These are phyloP conservation scores for Notiomystis cincta DNA, from an alignment of 2,113 vertebrate species.

Conservation along the genomic window DNA sequence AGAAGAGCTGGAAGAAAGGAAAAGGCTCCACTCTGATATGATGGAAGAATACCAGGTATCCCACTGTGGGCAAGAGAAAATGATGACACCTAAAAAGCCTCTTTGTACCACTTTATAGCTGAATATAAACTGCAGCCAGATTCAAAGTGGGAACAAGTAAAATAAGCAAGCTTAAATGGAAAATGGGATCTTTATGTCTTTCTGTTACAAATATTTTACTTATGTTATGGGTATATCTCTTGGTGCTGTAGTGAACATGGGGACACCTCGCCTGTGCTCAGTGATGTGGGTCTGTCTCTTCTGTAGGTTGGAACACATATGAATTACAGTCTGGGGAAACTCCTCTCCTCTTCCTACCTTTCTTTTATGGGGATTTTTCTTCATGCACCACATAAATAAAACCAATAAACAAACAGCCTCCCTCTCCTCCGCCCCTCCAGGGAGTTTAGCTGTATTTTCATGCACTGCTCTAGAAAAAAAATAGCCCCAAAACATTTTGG, in stretches of 20 bases:
- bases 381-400: no score
- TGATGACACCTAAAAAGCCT: background rate
- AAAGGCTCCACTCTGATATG: background rate
- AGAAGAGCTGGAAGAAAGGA: background rate
- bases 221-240: background rate
- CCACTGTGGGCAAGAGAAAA: background rate
- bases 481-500: fast-evolving
- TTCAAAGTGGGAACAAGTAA: background rate
- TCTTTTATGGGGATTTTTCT: background rate
- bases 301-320: background rate
- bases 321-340: background rate
- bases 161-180: background rate
- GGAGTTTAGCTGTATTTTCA: background rate
- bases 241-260: background rate
- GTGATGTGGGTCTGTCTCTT: background rate
- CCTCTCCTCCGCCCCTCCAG: no score
- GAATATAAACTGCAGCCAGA: background rate
- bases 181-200: background rate
- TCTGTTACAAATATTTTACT: background rate
- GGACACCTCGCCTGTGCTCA: fast-evolving
- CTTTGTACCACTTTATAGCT: background rate
- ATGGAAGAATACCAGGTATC: background rate
- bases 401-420: no score
- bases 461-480: background rate
- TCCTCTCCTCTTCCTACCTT: background rate